Percentiles rank a stretch among this genome's conserved stretches.
Conservation (phyloP, 1,140 invertebrate species). For the Eupristina koningsbergeri region DNA sequence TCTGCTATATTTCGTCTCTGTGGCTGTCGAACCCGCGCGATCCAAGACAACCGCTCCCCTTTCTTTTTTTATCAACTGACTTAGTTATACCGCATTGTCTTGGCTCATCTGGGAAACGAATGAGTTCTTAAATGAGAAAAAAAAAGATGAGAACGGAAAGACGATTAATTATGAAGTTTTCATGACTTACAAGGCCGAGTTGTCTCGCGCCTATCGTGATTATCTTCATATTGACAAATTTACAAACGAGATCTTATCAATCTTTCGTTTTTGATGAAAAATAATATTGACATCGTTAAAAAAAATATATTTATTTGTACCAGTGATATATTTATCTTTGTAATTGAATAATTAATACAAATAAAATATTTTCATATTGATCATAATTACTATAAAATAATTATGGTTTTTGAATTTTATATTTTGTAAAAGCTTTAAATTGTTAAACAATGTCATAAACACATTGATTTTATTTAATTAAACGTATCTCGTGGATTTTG, state of each 20-base stretch:
- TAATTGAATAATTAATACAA: too few species aligned
- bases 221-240: not conserved
- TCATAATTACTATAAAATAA: too few species aligned
- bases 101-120: constrained; percentile 1
- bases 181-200: not conserved
- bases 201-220: not conserved
- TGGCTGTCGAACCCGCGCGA: constrained; percentile 35
- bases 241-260: not conserved
- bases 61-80: not conserved
- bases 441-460: too few species aligned
- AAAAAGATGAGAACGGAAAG: constrained; percentile 9
- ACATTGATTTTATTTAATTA: too few species aligned
- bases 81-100: constrained; percentile 44
- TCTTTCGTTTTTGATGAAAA: not conserved
- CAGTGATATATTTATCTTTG: too few species aligned
- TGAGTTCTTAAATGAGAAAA: constrained; percentile 27
- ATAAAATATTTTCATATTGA: too few species aligned
- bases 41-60: constrained; percentile 7
- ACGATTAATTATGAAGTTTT: constrained; percentile 46
- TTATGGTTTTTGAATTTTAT: too few species aligned
- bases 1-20: constrained; percentile 16
- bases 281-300: too few species aligned
- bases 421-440: too few species aligned
- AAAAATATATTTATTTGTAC: too few species aligned
- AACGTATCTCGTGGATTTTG: too few species aligned